Base-by-base conservation (phyloP, 1,140 invertebrate genomes). In the Drosophila cardini region DNA sequence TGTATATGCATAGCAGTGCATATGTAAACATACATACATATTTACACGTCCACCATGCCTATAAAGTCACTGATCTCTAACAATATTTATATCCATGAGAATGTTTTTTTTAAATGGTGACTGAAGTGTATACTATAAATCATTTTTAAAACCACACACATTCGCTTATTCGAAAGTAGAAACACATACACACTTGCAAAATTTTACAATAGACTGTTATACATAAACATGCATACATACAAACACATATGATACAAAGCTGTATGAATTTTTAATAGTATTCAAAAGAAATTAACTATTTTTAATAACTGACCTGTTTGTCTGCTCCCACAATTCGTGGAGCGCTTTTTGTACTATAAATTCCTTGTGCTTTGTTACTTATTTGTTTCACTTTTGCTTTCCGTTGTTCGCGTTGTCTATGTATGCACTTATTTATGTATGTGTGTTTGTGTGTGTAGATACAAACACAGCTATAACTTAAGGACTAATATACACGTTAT, bases 351-450 rank as follows among this genome's bases (percentile, higher is more conserved):
- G 21, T 45, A 21, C 18, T 21, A 21, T 9, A 21, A 21, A 16
- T 53, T 36, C 11, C 36, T 2, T 21, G 13, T 45, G 32, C 53
- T 36, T 11, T 46, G 50, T 16, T 45, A 30, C 16, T 26, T 36
- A n/a, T 40, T 53, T 43, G 48, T 57, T 74, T 70, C 55, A 61
- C 60, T 86, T 86, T 76, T 48, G 60, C 61, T 81, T 81, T 78
- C 53, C 60, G 52, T 67, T 71, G 50, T 43, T 30, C 32, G 48
- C 61, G 62, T 43, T 36, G 32, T 50, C 55, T 75, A 46, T 48
- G 57, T 55, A 46, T 62, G 21, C 46, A 32, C n/a, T 13, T 52
- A 52, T 9, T 11, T 18, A 48, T 21, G 13, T 48, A 48, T 8
- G 45, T 21, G 56, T 21, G 13, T 48, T 21, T 8, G 45, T 21